These are phyloP conservation scores for Erpetoichthys calabaricus DNA, from an alignment of 2,797 vertebrate species.

Conservation along the genomic window DNA sequence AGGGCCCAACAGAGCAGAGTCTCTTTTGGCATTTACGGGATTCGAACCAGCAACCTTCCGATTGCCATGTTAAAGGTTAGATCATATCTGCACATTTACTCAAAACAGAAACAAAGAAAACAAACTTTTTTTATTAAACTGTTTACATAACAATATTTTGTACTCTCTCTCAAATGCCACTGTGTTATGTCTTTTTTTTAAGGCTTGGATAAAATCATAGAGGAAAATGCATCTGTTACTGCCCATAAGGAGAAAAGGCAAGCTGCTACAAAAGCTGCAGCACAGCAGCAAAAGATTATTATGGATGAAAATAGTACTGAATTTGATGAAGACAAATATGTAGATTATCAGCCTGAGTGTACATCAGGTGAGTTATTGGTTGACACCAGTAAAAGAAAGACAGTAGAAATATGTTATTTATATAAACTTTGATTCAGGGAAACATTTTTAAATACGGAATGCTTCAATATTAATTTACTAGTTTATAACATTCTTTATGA, in stretches of 20 bases:
- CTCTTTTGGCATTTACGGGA: too few relatives aligned
- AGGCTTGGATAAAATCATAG: slow-evolving; percentile 51
- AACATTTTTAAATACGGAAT: too few relatives aligned
- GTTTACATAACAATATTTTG: slow-evolving; percentile 10
- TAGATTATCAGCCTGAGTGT: slow-evolving; percentile 43
- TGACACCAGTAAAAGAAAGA: too few relatives aligned
- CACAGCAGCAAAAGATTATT: slow-evolving; percentile 24
- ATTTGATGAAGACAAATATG: slow-evolving; percentile 18
- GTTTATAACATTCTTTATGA: too few relatives aligned
- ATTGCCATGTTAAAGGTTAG: too few relatives aligned
- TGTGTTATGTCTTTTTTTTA: not conserved
- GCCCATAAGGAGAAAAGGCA: slow-evolving; percentile 26
- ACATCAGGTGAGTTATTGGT: slow-evolving; percentile 30
- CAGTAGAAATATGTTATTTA: too few relatives aligned
- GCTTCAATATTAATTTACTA: too few relatives aligned
- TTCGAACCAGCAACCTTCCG: too few relatives aligned
- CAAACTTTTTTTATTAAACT: slow-evolving; percentile 1
- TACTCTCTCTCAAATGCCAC: not conserved
- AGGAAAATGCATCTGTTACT: slow-evolving; percentile 20
- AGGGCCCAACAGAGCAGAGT: too few relatives aligned
- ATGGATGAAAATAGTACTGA: slow-evolving; percentile 20
- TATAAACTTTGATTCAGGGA: too few relatives aligned
- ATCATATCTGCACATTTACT: too few relatives aligned
- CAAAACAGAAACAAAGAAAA: not conserved
- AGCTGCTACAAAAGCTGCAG: slow-evolving; percentile 19